Conservation (phyloP, 2,797 vertebrate species). For the Sebastes diploproa region DNA sequence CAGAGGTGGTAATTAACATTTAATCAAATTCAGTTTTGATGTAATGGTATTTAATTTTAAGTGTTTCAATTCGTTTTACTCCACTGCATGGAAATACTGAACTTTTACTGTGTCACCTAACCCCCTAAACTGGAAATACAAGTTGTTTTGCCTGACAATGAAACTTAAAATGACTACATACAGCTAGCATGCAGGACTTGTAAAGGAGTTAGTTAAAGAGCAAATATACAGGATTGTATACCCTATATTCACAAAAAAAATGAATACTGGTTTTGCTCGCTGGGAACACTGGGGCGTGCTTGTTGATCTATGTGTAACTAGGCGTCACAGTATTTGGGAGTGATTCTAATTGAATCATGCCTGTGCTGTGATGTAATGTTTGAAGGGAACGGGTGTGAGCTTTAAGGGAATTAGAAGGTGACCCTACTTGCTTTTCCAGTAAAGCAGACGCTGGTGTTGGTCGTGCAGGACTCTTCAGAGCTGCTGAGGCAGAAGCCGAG, state of each 20-base stretch:
- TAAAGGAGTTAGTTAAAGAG: background rate
- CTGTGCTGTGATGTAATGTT: background rate
- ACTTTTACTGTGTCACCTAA: background rate
- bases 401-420: background rate
- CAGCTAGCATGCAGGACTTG: background rate
- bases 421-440: slow-evolving; percentile 56
- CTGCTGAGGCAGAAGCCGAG: background rate
- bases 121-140: background rate
- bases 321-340: background rate
- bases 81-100: background rate
- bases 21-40: background rate
- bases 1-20: background rate
- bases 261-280: background rate
- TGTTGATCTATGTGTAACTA: background rate
- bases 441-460: slow-evolving; percentile 55
- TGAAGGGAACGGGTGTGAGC: background rate
- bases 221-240: background rate
- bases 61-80: background rate
- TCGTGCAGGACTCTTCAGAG: accelerated
- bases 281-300: background rate
- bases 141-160: background rate
- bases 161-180: background rate
- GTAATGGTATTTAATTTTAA: background rate
- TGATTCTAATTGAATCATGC: background rate
- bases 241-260: background rate